Conservation (phyloP, 2,797 vertebrate genomes). For the Glyptemys insculpta region DNA sequence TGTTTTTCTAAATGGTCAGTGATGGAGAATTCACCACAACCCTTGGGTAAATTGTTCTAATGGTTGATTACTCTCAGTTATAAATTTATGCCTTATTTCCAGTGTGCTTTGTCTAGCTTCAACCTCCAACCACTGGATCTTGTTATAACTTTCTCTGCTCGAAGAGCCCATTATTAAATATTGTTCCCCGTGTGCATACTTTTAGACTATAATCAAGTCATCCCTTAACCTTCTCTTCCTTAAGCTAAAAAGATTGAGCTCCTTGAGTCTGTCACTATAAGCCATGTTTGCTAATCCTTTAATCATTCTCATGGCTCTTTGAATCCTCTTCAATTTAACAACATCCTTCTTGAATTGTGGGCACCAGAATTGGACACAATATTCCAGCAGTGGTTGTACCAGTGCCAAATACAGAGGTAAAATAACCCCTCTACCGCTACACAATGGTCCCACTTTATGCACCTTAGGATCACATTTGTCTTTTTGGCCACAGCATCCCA, state of each 20-base stretch:
- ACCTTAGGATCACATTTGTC: too few relatives aligned
- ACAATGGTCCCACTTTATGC: too few relatives aligned
- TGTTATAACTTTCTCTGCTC: not conserved
- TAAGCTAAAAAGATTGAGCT: not conserved
- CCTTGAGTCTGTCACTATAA: too few relatives aligned
- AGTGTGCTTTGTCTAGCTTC: not conserved
- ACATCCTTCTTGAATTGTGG: too few relatives aligned
- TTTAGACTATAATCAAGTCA: not conserved
- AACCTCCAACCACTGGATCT: not conserved
- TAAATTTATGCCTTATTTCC: not conserved
- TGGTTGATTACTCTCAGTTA: not conserved
- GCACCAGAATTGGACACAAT: too few relatives aligned
- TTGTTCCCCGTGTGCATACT: not conserved
- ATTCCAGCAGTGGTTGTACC: too few relatives aligned
- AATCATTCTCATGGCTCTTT: too few relatives aligned
- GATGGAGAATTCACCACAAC: not conserved
- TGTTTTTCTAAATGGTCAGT: not conserved
- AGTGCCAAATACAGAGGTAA: too few relatives aligned
- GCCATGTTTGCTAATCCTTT: too few relatives aligned
- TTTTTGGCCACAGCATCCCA: too few relatives aligned
- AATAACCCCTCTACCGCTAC: too few relatives aligned
- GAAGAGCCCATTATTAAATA: not conserved
- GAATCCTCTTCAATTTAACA: too few relatives aligned
- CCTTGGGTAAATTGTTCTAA: not conserved
- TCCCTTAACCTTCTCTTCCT: not conserved